Evolutionary conservation across 2,888 invertebrate genomes (phyloP), one percentile per base, ranked within the genome.

Genomic region (Agrotis ipsilon): DNA sequence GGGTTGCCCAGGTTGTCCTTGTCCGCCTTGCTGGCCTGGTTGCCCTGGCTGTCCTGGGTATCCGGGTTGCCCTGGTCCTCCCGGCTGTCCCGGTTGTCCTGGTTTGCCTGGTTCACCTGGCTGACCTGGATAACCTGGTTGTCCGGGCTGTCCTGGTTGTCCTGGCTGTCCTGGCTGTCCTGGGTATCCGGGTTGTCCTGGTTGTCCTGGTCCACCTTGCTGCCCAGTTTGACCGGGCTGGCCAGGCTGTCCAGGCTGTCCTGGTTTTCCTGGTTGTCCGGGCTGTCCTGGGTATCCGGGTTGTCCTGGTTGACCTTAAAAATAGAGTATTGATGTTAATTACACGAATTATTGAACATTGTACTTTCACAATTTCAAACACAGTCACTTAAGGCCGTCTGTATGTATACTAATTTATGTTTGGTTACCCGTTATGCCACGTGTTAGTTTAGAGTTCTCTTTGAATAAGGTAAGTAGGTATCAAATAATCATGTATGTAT

Each of bases 1-100:
- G n/a, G 21, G 52, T 9, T 72, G 39, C 0, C 58, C 68, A 5
- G 63, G 69, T 1, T 46, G 4, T 19, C 72, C 72, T 7, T 70
- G 70, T 0, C 46, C 27, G 0, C 70, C 74, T 3, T 69, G 73
- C 0, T 73, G 3, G 0, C 65, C 73, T 0, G 69, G 69, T 0
- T 46, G 4, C 0, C 32, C 39, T 11, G 39, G 39, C 2, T 39
- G 90, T 64, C 84, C 82, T 11, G 77, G n/a, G n/a, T n/a, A n/a
- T 0, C 69, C 73, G 11, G 73, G 55, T 2, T 49, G 6, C 0
- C 66, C 74, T 0, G 62, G 52, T 2, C 24, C 16, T 1, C 52
- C 52, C 9, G 24, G 62, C 3, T 70, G 24, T 3, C 72, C 72
- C 6, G 59, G 68, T 0, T 62, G 3, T 3, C 66, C 71, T 0